Percentiles rank a stretch among this genome's conserved stretches.
Conservation (phyloP, 2,113 vertebrate species). For the Anguilla japonica region DNA sequence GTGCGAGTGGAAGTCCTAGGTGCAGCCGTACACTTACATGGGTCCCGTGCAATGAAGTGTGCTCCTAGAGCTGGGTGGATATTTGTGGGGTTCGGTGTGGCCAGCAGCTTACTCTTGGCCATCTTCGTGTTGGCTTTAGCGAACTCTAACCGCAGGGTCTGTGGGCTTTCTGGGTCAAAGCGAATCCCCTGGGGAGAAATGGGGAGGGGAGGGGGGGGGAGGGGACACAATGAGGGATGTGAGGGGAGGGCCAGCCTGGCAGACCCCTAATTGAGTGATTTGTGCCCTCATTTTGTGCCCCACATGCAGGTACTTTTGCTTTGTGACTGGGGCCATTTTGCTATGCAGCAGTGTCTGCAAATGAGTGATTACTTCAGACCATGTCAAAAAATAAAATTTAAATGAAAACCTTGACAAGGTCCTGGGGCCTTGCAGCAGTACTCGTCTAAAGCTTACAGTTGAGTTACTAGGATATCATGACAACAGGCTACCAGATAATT, state of each 20-base stretch:
- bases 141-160: conserved; percentile 98
- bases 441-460: not conserved
- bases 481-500: not conserved
- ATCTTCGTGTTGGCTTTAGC: conserved; percentile 99
- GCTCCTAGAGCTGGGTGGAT: conserved; percentile 95
- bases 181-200: conserved; percentile 86
- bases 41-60: conserved; percentile 98
- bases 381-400: conserved; percentile 38
- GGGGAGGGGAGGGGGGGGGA: conserved; percentile 36
- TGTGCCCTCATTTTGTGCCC: conserved; percentile 71
- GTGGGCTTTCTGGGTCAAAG: conserved; percentile 97
- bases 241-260: conserved; percentile 1
- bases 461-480: not conserved
- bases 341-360: conserved; percentile 19
- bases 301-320: conserved; percentile 73
- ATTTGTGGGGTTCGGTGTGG: conserved; percentile 94
- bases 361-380: conserved; percentile 62
- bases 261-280: conserved; percentile 61
- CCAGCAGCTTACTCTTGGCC: conserved; percentile 99
- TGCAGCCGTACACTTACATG: conserved; percentile 88
- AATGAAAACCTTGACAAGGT: not conserved
- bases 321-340: not conserved
- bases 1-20: conserved; percentile 62
- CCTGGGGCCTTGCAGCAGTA: too few relatives aligned
- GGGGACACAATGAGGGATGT: conserved; percentile 45